Evolutionary conservation across 2,888 invertebrate species (phyloP), one percentile per base, ranked within the genome.

Genomic region (Eledona agricola): DNA sequence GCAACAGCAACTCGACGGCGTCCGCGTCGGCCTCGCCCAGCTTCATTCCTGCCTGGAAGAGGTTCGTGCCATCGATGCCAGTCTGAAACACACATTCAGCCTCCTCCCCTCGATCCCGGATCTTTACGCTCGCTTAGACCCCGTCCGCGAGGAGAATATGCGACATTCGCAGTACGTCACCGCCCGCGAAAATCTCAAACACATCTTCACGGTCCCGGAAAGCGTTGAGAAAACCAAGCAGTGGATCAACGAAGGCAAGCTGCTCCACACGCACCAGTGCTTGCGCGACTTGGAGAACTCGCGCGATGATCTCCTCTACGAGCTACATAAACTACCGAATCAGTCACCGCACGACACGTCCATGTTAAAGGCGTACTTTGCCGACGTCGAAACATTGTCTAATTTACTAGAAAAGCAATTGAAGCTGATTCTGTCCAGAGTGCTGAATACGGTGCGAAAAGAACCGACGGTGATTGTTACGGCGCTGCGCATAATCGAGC

Each of bases 1-100:
- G 81, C 97, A 99, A 75, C 94, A 96, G 57, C 97, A 99, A 77
- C 78, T 99, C 43, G 98, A 99, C 77, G 97, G 96, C 0, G 97
- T 99, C 0, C 86, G 92, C 63, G 90, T 93, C 5, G 98, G 98
- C 0, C 83, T 99, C 9, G 90, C 90, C 66, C 93, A 97, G 72
- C 78, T 99, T 26, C 88, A 91, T 69, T 86, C 87, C 50, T 93
- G 96, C 32, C 79, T 94, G 38, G 85, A 88, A 64, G 94, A 95
- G 77, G 90, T 97, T 1, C 78, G 87, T 73, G 89, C 91, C 72
- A 83, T 87, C 12, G 80, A 81, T 57, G 66, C 38, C 60, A 91
- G 90, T 63, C 83, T 94, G 74, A 83, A 86, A 68, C 87, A 88
- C 55, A 85, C 97, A 57, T 88, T 89, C 55, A 82, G 84, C 3